Percentiles rank a stretch among this genome's conserved stretches.
Conservation (phyloP, 2,797 vertebrate genomes). For the Semotilus atromaculatus region DNA sequence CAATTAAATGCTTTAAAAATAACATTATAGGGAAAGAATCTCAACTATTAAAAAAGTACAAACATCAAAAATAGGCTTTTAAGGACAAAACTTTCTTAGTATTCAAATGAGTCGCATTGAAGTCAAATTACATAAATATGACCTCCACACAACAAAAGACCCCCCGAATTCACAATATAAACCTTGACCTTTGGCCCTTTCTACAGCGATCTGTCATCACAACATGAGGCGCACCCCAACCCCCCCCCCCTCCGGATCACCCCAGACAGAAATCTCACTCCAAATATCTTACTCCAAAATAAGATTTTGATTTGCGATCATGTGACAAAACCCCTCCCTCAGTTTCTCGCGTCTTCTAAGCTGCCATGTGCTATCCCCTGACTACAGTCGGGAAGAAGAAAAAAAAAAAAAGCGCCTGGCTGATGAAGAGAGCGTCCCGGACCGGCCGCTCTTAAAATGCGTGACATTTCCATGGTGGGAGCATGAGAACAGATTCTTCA, state of each 20-base stretch:
- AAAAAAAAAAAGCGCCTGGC: slow-evolving; percentile 59
- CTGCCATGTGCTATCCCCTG: slow-evolving; percentile 89
- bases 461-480: slow-evolving; percentile 93
- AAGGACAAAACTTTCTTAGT: background rate
- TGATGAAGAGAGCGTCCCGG: slow-evolving; percentile 85
- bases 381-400: slow-evolving; percentile 83
- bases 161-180: slow-evolving; percentile 72
- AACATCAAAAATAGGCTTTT: background rate
- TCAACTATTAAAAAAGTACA: background rate
- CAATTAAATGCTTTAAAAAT: background rate
- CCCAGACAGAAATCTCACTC: slow-evolving; percentile 27
- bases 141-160: slow-evolving; percentile 77
- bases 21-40: background rate
- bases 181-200: slow-evolving; percentile 87
- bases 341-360: slow-evolving; percentile 68
- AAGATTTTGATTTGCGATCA: slow-evolving; percentile 85
- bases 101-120: background rate
- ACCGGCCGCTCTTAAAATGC: slow-evolving; percentile 91
- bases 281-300: slow-evolving; percentile 73
- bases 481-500: slow-evolving; percentile 96
- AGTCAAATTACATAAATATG: slow-evolving; percentile 71
- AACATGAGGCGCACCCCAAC: slow-evolving; percentile 53
- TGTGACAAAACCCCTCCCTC: slow-evolving; percentile 82
- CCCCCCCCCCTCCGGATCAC: background rate
- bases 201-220: slow-evolving; percentile 68